Evolutionary conservation across 2,888 invertebrate species (phyloP).

Genomic region (Rhagonycha fulva): DNA sequence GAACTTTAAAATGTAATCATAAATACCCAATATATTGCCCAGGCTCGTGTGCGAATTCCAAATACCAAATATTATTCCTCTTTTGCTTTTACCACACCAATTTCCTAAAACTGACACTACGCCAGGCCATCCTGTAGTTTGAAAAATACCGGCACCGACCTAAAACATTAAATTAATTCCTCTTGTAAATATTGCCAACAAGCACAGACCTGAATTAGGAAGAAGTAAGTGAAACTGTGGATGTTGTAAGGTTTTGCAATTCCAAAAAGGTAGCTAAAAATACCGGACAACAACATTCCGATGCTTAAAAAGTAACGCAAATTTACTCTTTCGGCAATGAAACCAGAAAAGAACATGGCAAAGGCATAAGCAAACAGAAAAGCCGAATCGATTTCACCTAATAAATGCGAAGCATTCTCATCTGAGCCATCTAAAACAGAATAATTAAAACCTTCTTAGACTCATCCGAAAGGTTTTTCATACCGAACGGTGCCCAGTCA

Average conservation of each 20-base stretch:
- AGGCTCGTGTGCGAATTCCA: slow-evolving; percentile 98
- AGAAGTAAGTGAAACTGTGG: slow-evolving; percentile 81
- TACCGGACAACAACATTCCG: slow-evolving; percentile 88
- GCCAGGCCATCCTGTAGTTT: slow-evolving; percentile 96
- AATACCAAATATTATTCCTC: slow-evolving; percentile 90
- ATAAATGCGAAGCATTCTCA: slow-evolving; percentile 73
- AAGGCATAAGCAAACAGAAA: slow-evolving; percentile 91
- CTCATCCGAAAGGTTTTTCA: slow-evolving; percentile 47
- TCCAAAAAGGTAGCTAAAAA: slow-evolving; percentile 88
- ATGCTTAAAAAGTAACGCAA: slow-evolving; percentile 86
- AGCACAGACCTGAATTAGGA: slow-evolving; percentile 75
- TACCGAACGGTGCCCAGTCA: slow-evolving; percentile 88
- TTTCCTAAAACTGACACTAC: slow-evolving; percentile 93
- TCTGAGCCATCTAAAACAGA: slow-evolving; percentile 63
- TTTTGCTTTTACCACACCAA: slow-evolving; percentile 93
- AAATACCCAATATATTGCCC: slow-evolving; percentile 85
- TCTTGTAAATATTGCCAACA: neutral
- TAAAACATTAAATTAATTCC: slow-evolving; percentile 46
- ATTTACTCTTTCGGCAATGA: slow-evolving; percentile 90
- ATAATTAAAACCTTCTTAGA: neutral
- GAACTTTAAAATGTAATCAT: neutral
- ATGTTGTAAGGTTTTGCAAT: slow-evolving; percentile 80
- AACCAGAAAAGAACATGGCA: slow-evolving; percentile 90
- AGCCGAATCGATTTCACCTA: slow-evolving; percentile 88
- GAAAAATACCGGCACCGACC: slow-evolving; percentile 82